Percentiles rank a stretch among this genome's conserved stretches.
These are phyloP conservation scores for Hydrochoerus hydrochaeris DNA, from an alignment of 2,113 vertebrate species.

Conservation along the genomic window DNA sequence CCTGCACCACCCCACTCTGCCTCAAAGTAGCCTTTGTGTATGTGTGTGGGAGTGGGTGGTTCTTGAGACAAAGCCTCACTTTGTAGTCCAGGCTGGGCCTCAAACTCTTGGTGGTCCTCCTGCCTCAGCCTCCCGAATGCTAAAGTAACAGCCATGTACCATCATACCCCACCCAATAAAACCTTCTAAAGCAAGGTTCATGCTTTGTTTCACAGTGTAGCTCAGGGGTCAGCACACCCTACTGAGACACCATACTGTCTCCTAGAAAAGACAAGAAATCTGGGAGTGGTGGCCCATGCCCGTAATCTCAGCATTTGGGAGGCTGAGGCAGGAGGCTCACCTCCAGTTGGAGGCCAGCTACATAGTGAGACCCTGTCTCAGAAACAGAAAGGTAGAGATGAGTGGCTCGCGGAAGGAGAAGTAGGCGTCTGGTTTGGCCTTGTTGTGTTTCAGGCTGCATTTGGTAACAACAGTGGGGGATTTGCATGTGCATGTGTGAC, in stretches of 20 bases:
- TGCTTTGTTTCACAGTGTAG: background rate
- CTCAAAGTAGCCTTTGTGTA: background rate
- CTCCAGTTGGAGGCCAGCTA: background rate
- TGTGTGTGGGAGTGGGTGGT: too few species aligned
- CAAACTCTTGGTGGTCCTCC: background rate
- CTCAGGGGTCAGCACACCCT: background rate
- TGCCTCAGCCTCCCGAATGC: background rate
- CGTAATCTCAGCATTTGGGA: background rate
- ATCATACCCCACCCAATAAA: background rate
- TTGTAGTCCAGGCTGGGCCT: background rate
- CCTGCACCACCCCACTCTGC: background rate
- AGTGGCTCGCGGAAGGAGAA: background rate
- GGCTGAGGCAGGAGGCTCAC: background rate
- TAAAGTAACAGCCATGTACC: background rate
- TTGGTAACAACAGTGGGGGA: background rate
- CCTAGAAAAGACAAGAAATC: background rate
- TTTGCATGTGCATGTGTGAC: accelerated
- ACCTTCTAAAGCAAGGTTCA: background rate
- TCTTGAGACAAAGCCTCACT: background rate
- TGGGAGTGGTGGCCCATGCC: background rate
- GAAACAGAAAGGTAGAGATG: background rate
- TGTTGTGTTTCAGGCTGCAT: background rate
- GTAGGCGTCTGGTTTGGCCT: accelerated
- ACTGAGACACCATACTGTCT: background rate
- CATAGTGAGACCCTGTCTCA: background rate